These are phyloP conservation scores for Noctuana brunneofusca DNA, from an alignment of 2,888 invertebrate genomes.

Conservation along the genomic window DNA sequence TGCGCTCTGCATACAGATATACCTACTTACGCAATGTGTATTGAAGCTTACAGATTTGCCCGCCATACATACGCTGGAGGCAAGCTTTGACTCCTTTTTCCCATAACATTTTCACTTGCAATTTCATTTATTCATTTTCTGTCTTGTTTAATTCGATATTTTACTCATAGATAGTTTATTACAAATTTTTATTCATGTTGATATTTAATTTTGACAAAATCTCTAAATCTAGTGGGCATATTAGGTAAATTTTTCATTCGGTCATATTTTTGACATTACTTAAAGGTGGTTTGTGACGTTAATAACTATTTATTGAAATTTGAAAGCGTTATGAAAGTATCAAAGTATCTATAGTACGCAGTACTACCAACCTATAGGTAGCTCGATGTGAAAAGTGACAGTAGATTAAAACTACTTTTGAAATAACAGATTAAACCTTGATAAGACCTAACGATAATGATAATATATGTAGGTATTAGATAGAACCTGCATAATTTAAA, in stretches of 20 bases:
- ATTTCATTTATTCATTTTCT: conserved; percentile 46
- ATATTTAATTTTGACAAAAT: not conserved
- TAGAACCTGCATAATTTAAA: too few species aligned
- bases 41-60: conserved; percentile 66
- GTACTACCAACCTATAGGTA: too few species aligned
- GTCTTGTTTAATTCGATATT: conserved; percentile 11
- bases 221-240: not conserved
- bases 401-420: too few species aligned
- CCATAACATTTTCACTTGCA: conserved; percentile 54
- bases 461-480: too few species aligned
- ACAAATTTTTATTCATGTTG: not conserved
- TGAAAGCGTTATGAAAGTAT: too few species aligned
- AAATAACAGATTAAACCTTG: too few species aligned
- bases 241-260: not conserved
- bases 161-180: not conserved
- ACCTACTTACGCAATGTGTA: conserved; percentile 59
- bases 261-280: too few species aligned
- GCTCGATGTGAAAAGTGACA: too few species aligned
- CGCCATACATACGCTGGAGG: conserved; percentile 62
- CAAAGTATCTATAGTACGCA: too few species aligned
- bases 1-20: not conserved
- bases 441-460: too few species aligned
- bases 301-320: too few species aligned
- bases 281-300: too few species aligned
- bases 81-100: conserved; percentile 43